Base-by-base conservation (phyloP, 2,888 invertebrate species). In the Biston betularia region DNA sequence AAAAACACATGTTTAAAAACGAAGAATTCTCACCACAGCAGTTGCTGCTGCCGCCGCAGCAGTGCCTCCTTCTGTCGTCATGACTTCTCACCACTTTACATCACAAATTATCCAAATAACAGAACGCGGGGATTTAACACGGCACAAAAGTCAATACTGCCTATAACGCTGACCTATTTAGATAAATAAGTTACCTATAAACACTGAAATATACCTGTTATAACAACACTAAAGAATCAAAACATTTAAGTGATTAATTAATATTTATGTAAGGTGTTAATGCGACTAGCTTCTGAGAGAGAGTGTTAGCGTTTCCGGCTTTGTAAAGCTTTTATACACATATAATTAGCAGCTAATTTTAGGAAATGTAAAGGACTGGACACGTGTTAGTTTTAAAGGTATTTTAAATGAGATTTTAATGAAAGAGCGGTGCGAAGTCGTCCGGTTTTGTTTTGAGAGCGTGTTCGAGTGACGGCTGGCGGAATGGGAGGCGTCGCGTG, bases 381-480 rank as follows among this genome's bases (percentile, higher is more conserved):
- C n/a, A 57, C 38, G 14, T 15, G 44, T 60, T 34, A 35, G 15
- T 50, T 63, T 63, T n/a, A 52, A 57, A 1, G 11, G 48, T 60
- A 33, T 46, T 60, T 63, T 52, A 53, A 66, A 70, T 72, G 35
- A 58, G 55, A 69, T 63, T 68, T 46, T 64, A 65, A 65, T 73
- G 70, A 54, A 40, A 50, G 74, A 77, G 79, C 84, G 77, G 72
- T 71, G 75, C 69, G 84, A 80, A 92, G 89, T 93, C 95, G 90
- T 94, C 93, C 94, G 92, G 89, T 90, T 90, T 86, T 90, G 92
- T 92, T 92, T 92, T 93, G 89, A 85, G 90, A 89, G 81, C 84
- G 89, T 87, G 88, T 90, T 85, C 83, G 86, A 93, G 92, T 92
- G 92, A 90, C 83, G 85, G 81, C 79, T 78, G 81, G 82, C 78